Conservation (phyloP, 2,888 invertebrate species). For the Cheilosia vulpina region DNA sequence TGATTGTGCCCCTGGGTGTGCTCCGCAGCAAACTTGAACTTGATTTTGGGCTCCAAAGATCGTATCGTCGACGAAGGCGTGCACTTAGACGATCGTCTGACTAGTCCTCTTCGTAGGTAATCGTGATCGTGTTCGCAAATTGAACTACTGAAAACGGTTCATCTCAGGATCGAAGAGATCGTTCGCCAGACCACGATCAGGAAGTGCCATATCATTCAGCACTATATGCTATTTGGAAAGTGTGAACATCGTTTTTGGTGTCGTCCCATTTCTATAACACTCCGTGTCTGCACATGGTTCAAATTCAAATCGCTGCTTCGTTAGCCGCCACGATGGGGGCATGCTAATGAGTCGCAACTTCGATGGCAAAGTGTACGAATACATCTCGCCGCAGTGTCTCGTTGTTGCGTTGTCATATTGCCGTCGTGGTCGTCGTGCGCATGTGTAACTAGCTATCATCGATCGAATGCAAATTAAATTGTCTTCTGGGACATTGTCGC, state of each 20-base stretch:
- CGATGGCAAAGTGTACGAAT: constrained; percentile 24
- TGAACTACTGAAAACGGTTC: constrained; percentile 46
- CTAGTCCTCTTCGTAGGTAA: constrained; percentile 34
- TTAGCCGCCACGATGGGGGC: constrained; percentile 33
- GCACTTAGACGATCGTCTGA: constrained; percentile 14
- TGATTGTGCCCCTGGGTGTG: constrained; percentile 67
- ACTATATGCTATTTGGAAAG: constrained; percentile 1
- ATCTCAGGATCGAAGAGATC: constrained; percentile 3
- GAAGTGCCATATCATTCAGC: constrained; percentile 6
- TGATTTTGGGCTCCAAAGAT: constrained; percentile 49
- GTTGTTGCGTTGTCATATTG: constrained; percentile 30
- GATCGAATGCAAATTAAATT: constrained; percentile 70
- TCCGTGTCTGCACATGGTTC: constrained; percentile 11
- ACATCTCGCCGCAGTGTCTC: constrained; percentile 34
- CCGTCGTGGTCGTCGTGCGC: constrained; percentile 43
- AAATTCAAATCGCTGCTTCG: constrained; percentile 37
- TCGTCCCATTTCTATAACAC: constrained; percentile 34
- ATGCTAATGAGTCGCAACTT: constrained; percentile 48
- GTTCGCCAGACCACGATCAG: constrained; percentile 13
- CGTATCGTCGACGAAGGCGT: constrained; percentile 4
- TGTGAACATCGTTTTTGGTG: constrained; percentile 41
- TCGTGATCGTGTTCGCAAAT: constrained; percentile 57
- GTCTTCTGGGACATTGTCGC: constrained; percentile 25
- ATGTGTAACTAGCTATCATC: constrained; percentile 41
- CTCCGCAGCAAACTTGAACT: constrained; percentile 65